These are phyloP conservation scores for Ophioderma brevispina DNA, from an alignment of 35 echinoderm and acorn worm species.

Conservation along the genomic window DNA sequence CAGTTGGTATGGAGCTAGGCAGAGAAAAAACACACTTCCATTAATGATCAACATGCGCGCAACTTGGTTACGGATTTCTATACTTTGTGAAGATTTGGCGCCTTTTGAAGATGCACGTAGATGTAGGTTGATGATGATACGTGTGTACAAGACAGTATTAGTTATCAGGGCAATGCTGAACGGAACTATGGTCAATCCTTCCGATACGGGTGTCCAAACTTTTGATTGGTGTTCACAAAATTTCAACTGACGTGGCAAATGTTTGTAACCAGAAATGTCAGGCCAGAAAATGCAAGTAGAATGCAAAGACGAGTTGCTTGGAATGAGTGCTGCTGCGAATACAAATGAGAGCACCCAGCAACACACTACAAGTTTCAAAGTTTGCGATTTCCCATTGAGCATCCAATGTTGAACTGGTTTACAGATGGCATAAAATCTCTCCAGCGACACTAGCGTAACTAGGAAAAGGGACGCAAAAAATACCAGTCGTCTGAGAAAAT, in stretches of 20 bases:
- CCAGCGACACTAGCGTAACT: background rate
- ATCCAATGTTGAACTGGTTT: constrained; percentile 15
- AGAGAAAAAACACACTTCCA: background rate
- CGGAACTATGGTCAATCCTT: background rate
- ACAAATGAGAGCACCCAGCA: background rate
- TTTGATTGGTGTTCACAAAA: background rate
- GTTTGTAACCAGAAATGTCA: background rate
- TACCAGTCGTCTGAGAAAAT: background rate
- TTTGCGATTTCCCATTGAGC: background rate
- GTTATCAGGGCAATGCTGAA: background rate
- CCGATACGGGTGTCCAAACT: background rate
- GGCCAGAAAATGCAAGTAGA: background rate
- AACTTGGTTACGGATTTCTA: background rate
- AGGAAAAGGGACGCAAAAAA: background rate
- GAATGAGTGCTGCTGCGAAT: background rate
- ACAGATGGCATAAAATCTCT: background rate
- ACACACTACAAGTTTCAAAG: background rate
- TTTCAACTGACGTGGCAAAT: background rate
- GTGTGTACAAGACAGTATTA: background rate
- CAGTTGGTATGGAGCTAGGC: background rate
- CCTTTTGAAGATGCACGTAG: background rate
- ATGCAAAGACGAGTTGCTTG: background rate
- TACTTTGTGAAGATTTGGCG: background rate
- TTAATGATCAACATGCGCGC: background rate
- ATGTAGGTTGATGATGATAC: background rate